Base-by-base conservation (phyloP, 2,797 vertebrate genomes). In the Picus viridis region DNA sequence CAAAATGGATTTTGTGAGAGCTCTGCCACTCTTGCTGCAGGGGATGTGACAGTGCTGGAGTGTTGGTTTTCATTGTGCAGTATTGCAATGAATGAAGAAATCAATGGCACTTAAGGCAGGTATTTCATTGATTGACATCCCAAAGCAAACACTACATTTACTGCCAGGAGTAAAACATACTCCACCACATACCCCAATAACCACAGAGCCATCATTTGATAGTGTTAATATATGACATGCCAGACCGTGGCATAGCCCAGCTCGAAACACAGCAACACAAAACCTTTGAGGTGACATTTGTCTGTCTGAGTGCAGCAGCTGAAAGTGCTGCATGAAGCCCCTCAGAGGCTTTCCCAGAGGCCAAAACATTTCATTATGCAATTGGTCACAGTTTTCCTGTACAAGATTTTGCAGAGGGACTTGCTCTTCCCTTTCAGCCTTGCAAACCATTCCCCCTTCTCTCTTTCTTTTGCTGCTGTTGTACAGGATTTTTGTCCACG, bases 111-210 rank as follows among this genome's bases (percentile, higher is more conserved):
- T 89, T 87, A 87, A 74, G 49, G 82, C 29, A 89, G 65, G 30
- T 83, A 57, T 80, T 86, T 93, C 87, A 92, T 92, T 83, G 86
- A 96, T 77, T 90, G 90, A 87, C 82, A 75, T 72, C 80, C 81
- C 79, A 79, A 86, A 69, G 59, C 61, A 90, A 92, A 74, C 5
- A 7, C 23, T 91, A 77, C 78, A 17, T 89, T 68, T 83, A 83
- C 78, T 86, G 41, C 53, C 68, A 69, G 62, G 41, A 89, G 73
- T 90, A 84, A 88, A 94, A 81, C 62, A 76, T 29, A 49, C 39
- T 86, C 43, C 15, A 70, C 72, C 47, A 26, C 57, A 74, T 11
- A 68, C 73, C 77, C 80, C 80, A 73, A 22, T 36, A 86, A 86
- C 83, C 68, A 57, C 74, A 70, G 22, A 43, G 32, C 70, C 34